A percentile compares a stretch with the other conserved stretches of the same genome.
phyloP scores from a whole-genome alignment of 1,140 invertebrate species.

The Polypedilum pembai region DNA sequence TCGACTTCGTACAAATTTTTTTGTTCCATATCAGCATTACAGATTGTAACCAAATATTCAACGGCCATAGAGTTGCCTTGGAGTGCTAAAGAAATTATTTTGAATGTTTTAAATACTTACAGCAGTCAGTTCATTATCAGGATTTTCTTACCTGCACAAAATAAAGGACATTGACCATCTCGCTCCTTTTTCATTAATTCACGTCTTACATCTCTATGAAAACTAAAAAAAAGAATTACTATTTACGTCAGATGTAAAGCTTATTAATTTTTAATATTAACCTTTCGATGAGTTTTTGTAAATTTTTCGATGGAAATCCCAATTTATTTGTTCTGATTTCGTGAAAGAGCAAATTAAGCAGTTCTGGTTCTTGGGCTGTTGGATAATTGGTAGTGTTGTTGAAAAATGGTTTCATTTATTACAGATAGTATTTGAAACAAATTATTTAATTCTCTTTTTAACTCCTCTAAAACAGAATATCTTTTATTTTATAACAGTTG shows the following conservation, averaged over 20 bases:
- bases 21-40: conserved; percentile 77
- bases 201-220: conserved; percentile 37
- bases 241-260: not conserved
- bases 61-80: conserved; percentile 80
- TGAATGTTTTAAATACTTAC: no score
- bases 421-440: no score
- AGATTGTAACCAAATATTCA: conserved; percentile 76
- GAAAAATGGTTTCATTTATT: not conserved
- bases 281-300: not conserved
- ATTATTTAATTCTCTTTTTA: no score
- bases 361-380: not conserved
- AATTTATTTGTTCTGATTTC: not conserved
- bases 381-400: not conserved
- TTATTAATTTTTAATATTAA: not conserved
- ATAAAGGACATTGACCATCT: conserved; percentile 78
- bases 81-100: conserved; percentile 47
- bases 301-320: not conserved
- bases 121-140: no score
- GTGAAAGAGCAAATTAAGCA: not conserved
- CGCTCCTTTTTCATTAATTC: conserved; percentile 40
- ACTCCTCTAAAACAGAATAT: no score
- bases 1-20: conserved; percentile 67
- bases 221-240: conserved; percentile 31
- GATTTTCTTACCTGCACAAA: conserved; percentile 52
- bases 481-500: no score